Conservation (phyloP, 2,888 invertebrate species). For the Boloria selene region DNA sequence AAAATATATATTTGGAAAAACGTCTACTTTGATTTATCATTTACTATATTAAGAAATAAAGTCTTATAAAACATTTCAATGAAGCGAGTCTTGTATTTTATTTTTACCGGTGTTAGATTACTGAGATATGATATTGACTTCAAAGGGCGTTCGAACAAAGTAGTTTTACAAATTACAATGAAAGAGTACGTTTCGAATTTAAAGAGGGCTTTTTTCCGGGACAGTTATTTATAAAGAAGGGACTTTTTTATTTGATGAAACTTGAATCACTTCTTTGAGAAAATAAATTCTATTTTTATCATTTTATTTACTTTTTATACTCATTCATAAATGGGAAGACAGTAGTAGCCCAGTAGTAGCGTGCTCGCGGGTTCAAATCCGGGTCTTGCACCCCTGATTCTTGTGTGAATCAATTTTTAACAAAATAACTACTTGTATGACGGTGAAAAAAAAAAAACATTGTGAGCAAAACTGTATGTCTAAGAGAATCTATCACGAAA, state of each 20-base stretch:
- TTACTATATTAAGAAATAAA: background rate
- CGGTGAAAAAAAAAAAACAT: too few species aligned
- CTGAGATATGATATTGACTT: slow-evolving; percentile 2
- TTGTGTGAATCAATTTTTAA: too few species aligned
- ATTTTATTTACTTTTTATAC: too few species aligned
- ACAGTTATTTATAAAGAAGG: background rate
- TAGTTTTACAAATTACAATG: slow-evolving; percentile 5
- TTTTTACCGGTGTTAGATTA: background rate
- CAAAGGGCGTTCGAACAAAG: slow-evolving; percentile 6
- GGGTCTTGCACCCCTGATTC: too few species aligned
- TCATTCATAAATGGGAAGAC: too few species aligned
- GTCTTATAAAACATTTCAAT: too few species aligned
- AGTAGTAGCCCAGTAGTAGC: too few species aligned
- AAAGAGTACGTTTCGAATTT: slow-evolving; percentile 2
- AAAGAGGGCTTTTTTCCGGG: background rate
- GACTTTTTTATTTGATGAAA: background rate
- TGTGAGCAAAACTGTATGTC: too few species aligned
- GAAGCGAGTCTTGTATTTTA: background rate
- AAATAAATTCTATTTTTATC: too few species aligned
- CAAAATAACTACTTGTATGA: too few species aligned
- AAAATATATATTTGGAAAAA: slow-evolving; percentile 1
- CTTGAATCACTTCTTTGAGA: background rate
- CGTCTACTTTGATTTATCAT: slow-evolving; percentile 6
- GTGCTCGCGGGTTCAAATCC: too few species aligned
- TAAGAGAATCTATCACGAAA: too few species aligned